phyloP scores from a whole-genome alignment of 2,797 vertebrate species.

The Uromys caudimaculatus region DNA sequence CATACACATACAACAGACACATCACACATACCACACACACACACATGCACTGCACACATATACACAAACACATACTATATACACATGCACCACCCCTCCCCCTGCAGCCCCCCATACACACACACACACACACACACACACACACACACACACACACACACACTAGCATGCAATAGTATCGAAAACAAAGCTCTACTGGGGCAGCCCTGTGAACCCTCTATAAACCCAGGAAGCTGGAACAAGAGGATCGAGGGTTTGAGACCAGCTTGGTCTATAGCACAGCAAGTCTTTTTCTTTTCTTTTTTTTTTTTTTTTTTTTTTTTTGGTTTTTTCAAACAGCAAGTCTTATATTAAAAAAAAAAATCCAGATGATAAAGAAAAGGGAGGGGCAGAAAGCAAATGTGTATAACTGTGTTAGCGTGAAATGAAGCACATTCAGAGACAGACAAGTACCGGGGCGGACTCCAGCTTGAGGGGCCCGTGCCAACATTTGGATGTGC shows the following conservation, averaged over 20 bases:
- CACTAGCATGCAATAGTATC: neutral
- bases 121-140: neutral
- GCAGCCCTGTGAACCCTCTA: neutral
- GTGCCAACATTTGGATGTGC: neutral
- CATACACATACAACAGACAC: neutral
- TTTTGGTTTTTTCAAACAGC: no score
- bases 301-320: no score
- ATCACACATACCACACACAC: neutral
- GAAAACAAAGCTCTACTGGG: neutral
- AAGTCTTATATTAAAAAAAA: neutral
- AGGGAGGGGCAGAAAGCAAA: neutral
- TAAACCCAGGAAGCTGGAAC: neutral
- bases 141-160: neutral
- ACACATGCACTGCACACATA: neutral
- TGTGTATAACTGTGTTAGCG: neutral
- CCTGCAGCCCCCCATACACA: no score
- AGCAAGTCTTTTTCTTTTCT: neutral
- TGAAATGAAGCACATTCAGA: neutral
- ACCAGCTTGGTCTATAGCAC: neutral
- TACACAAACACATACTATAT: no score
- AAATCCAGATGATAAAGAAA: neutral
- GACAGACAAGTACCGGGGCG: neutral
- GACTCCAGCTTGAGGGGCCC: neutral
- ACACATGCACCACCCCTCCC: no score
- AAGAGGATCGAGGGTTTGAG: neutral